Percentiles rank a stretch among this genome's conserved stretches.
These are phyloP conservation scores for Delphinapterus leucas DNA, from an alignment of 2,113 vertebrate species.

Conservation along the genomic window DNA sequence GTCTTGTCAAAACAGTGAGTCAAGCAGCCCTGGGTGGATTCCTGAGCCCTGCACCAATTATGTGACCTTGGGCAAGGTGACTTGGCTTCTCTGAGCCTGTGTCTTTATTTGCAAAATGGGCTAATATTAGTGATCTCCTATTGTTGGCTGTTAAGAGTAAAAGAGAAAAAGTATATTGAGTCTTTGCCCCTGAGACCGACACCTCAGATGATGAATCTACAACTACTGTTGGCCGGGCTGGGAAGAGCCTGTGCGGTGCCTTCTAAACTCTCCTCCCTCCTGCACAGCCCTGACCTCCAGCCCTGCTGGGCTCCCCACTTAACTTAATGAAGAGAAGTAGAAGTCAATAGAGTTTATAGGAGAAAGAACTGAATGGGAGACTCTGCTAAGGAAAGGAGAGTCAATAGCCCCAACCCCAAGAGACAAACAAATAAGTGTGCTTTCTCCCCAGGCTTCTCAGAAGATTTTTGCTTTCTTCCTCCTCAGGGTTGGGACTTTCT, in stretches of 20 bases:
- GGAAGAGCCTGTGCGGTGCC: rapidly evolving
- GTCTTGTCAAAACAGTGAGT: background rate
- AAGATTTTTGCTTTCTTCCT: background rate
- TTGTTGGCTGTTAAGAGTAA: background rate
- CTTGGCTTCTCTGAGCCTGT: background rate
- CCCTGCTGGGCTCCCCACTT: background rate
- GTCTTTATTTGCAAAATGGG: background rate
- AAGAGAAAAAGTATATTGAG: background rate
- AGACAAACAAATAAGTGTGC: background rate
- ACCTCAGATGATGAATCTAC: background rate
- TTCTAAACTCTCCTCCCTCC: background rate
- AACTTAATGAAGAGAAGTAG: background rate
- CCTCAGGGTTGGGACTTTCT: background rate
- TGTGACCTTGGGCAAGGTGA: background rate
- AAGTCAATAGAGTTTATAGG: background rate
- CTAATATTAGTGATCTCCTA: background rate
- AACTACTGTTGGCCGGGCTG: background rate
- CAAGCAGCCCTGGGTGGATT: background rate
- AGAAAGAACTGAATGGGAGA: background rate
- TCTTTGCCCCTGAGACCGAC: background rate
- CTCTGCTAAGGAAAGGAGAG: background rate
- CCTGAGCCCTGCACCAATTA: background rate
- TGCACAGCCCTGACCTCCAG: background rate
- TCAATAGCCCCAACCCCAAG: background rate
- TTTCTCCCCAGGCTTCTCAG: background rate